These are phyloP conservation scores for Polyodon spathula DNA, from an alignment of 2,113 vertebrate genomes.

Conservation along the genomic window DNA sequence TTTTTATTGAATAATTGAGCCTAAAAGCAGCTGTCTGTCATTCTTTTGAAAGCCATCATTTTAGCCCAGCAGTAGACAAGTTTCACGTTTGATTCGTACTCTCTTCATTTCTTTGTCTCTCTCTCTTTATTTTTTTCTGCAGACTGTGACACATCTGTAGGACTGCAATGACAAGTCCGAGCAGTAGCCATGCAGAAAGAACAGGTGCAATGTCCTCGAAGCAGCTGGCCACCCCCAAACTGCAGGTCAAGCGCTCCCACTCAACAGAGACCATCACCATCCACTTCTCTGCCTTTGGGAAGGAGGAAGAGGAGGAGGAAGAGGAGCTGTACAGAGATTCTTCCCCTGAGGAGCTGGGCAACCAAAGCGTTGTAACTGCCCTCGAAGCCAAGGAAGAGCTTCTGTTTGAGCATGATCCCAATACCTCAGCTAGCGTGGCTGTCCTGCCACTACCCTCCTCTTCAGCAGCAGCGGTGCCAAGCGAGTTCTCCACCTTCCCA, in stretches of 20 bases:
- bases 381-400: constrained; percentile 86
- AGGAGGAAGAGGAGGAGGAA: constrained; percentile 94
- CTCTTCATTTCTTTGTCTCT: no score
- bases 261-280: constrained; percentile 95
- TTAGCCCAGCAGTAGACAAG: no score
- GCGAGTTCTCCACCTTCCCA: constrained; percentile 37
- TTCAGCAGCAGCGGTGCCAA: constrained; percentile 30
- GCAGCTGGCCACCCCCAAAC: constrained; percentile 70
- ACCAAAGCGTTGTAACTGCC: constrained; percentile 69
- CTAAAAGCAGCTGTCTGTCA: no score
- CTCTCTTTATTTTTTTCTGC: constrained; percentile 22
- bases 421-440: constrained; percentile 42
- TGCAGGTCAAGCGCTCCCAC: constrained; percentile 89
- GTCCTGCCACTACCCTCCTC: constrained; percentile 33
- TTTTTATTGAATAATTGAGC: no score
- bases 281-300: constrained; percentile 91
- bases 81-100: no score
- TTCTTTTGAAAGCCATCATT: no score
- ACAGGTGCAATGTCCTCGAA: constrained; percentile 61
- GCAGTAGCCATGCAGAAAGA: constrained; percentile 77
- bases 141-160: constrained; percentile 68
- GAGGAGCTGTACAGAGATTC: constrained; percentile 63
- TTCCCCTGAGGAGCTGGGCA: constrained; percentile 50
- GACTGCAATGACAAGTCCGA: constrained; percentile 89
- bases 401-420: constrained; percentile 52